Evolutionary conservation across 2,888 invertebrate species (phyloP).

Genomic region (Dioctria linearis): DNA sequence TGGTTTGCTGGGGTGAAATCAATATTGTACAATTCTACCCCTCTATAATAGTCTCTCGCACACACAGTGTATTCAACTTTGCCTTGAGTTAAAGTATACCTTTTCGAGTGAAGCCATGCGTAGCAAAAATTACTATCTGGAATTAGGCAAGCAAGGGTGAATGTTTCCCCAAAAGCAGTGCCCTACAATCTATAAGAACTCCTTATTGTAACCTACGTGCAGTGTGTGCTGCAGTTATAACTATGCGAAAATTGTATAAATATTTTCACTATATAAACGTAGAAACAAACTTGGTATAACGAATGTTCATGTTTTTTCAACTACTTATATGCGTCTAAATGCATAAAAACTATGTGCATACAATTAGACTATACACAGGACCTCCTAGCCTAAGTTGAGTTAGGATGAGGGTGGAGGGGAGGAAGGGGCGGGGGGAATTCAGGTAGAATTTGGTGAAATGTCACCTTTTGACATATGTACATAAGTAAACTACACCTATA

Average conservation of each 20-base stretch:
- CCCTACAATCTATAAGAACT: not conserved
- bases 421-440: not conserved
- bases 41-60: not conserved
- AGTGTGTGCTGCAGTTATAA: no score
- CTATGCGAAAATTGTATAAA: no score
- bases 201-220: no score
- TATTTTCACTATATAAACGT: no score
- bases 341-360: not conserved
- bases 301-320: no score
- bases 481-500: not conserved
- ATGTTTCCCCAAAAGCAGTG: constrained; percentile 48
- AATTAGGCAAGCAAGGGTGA: constrained; percentile 47
- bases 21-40: constrained; percentile 23
- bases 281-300: no score
- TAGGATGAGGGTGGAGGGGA: not conserved
- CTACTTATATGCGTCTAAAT: no score
- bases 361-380: not conserved
- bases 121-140: constrained; percentile 56
- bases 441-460: not conserved
- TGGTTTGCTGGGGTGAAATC: constrained; percentile 49
- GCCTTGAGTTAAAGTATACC: constrained; percentile 54
- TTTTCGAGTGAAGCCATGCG: constrained; percentile 56
- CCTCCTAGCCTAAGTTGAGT: not conserved
- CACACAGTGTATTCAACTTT: not conserved
- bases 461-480: not conserved